Evolutionary conservation across 2,888 invertebrate species (phyloP).

Genomic region (Caenorhabditis auriculariae): DNA sequence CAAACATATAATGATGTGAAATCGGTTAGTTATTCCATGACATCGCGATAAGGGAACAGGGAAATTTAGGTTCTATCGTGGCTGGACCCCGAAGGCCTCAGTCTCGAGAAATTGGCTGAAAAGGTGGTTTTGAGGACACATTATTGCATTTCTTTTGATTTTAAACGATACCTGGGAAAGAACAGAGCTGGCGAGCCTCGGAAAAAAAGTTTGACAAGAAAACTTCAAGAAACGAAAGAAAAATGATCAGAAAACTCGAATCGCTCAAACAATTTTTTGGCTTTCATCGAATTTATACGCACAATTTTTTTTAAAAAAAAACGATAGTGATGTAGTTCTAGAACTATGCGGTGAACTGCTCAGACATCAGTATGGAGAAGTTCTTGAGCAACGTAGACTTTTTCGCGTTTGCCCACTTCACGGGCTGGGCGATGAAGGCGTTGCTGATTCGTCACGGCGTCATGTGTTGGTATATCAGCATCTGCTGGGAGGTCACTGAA

Average conservation of each 20-base stretch:
- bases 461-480: conserved; percentile 94
- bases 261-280: too few relatives aligned
- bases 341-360: conserved; percentile 97
- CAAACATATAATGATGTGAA: conserved; percentile 91
- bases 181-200: too few relatives aligned
- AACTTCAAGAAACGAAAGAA: too few relatives aligned
- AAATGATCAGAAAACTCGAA: too few relatives aligned
- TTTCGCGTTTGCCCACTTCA: conserved; percentile 92
- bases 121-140: too few relatives aligned
- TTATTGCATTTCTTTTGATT: too few relatives aligned
- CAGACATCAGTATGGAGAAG: conserved; percentile 81
- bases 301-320: conserved; percentile 4
- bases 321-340: conserved; percentile 63
- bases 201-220: too few relatives aligned
- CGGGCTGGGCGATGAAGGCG: conserved; percentile 91
- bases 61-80: conserved; percentile 85
- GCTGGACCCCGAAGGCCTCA: conserved; percentile 81
- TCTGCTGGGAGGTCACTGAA: conserved; percentile 99
- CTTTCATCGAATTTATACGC: neutral
- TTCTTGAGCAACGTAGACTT: conserved; percentile 92
- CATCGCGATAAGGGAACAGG: too few relatives aligned
- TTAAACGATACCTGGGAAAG: too few relatives aligned
- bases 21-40: conserved; percentile 70
- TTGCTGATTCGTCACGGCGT: conserved; percentile 90
- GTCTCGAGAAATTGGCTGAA: conserved; percentile 49